Base-by-base conservation (phyloP, 1,140 invertebrate species). In the Orius insidiosus region DNA sequence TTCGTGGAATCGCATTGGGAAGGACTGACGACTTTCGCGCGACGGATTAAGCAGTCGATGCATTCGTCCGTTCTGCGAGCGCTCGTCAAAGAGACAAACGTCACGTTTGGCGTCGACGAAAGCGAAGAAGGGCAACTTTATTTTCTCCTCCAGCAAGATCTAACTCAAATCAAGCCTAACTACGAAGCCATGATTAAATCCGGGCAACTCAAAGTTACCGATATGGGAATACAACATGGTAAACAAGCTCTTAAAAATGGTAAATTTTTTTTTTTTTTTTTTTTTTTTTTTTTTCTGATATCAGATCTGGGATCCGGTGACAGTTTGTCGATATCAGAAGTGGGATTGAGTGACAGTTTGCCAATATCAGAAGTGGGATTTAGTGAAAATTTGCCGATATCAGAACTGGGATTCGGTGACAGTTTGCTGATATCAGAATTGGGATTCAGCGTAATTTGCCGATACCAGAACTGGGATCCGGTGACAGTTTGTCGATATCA, bases 1-100 rank as follows among this genome's bases (percentile, higher is more conserved):
- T 98, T 84, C 55, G 90, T 98, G 54, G 93, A 97, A 57, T 79
- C 83, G 54, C 85, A 97, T 59, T 97, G 93, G 93, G 93, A 97
- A 60, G 80, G 80, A 48, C 78, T 98, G 69, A 96, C 92, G 1
- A 89, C 88, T 7, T 85, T 88, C 69, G 80, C 88, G 1, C 70
- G 90, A 48, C 76, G 89, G 62, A 78, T 85, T 4, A 92, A 89
- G n/a, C 78, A 81, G 54, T 89, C 85, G 0, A 95, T 89, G 89
- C 83, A 85, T 61, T 68, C 71, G 15, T 76, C 74, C 14, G 68
- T 89, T 10, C 75, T 85, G 40, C 71, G 80, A 55, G 77, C 83
- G 1, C 60, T 89, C 1, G 63, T 80, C 2, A 87, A n/a, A 61
- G 84, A 89, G 53, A 75, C 82, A 3, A 74, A 78, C 53, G 64